Base-by-base conservation (phyloP, 2,113 vertebrate genomes). In the Daboia siamensis region DNA sequence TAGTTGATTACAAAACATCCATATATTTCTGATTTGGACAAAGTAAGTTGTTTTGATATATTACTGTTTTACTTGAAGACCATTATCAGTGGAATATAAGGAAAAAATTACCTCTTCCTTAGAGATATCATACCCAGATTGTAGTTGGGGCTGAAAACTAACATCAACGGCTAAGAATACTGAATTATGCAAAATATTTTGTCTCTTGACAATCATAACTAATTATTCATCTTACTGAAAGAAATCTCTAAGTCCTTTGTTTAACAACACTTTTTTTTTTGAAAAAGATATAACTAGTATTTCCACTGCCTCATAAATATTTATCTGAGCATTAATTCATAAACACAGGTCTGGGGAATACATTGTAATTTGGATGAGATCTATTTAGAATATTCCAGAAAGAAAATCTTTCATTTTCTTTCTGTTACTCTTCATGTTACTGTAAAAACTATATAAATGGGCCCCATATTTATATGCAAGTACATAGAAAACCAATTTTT, bases 401-500 rank as follows among this genome's bases (percentile, higher is more conserved):
- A 93, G 29, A 87, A 21, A 61, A 87, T 0, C 0, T 13, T 44
- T 13, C 61, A 0, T 48, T 94, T 52, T 87, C 46, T n/a, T 88
- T 55, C 17, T 33, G 20, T 55, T 55, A 80, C 33, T 80, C 17
- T 80, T 21, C 33, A 59, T 92, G 87, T 12, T 54, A 52, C 5
- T 85, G 46, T 86, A 88, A 90, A 93, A 61, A 33, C 69, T 86
- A 85, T 26, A 15, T 64, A 26, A 26, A 8, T 44, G 87, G 39
- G 55, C 0, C 0, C n/a, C 0, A 1, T 0, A 39, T 10, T 88
- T 1, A 3, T 69, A 90, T 56, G 93, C 54, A 64, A 93, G 55
- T 13, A 44, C 87, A 91, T 80, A 74, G 89, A 95, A 91, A 48
- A 54, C 20, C 0, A 0, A 39, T 24, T 94, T 94, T 95, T 92